phyloP scores from a whole-genome alignment of 1,140 invertebrate species.

The Drosophila ogumai region DNA sequence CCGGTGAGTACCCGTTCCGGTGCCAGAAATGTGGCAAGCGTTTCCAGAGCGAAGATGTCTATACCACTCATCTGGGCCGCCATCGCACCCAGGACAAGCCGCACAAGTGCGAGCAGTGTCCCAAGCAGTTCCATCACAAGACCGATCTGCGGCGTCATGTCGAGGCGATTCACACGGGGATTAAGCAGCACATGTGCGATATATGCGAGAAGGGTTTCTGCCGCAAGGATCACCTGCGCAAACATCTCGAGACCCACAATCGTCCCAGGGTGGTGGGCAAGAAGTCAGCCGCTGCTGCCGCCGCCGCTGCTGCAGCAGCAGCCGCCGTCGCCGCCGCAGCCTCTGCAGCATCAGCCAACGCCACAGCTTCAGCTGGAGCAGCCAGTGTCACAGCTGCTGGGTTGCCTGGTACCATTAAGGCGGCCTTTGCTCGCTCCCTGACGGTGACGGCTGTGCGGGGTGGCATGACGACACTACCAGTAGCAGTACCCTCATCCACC shows the following conservation, averaged over 20 bases:
- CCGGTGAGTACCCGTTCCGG: conserved; percentile 93
- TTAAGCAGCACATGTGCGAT: conserved; percentile 92
- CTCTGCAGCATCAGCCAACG: background rate
- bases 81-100: conserved; percentile 93
- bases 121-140: conserved; percentile 95
- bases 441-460: conserved; percentile 5
- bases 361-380: background rate
- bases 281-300: conserved; percentile 61
- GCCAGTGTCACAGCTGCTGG: background rate
- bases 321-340: conserved; percentile 1
- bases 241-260: conserved; percentile 94
- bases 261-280: conserved; percentile 80
- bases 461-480: background rate
- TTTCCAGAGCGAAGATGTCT: conserved; percentile 89
- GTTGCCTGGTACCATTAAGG: conserved; percentile 24
- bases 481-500: background rate
- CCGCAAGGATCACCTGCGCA: conserved; percentile 97
- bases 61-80: conserved; percentile 90
- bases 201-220: conserved; percentile 95
- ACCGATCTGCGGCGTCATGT: conserved; percentile 95
- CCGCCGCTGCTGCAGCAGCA: conserved; percentile 14
- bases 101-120: conserved; percentile 94
- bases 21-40: conserved; percentile 94
- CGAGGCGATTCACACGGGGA: conserved; percentile 91
- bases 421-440: conserved; percentile 42